Percentiles rank a stretch among this genome's conserved stretches.
phyloP scores from a whole-genome alignment of 2,888 invertebrate species.

The Criorhina ranunculi region DNA sequence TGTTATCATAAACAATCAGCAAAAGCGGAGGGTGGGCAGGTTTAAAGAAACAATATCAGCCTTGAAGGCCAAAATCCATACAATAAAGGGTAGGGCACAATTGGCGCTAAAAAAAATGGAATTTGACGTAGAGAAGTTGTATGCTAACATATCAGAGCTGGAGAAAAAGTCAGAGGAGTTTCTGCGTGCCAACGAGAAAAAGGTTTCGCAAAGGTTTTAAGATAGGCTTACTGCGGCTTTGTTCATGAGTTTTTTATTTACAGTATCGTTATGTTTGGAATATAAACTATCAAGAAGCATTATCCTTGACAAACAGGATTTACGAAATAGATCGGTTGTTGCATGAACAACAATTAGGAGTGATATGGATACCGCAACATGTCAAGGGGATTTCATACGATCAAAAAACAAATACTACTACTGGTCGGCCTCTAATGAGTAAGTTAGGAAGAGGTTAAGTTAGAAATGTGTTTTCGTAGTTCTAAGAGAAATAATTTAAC shows the following conservation, averaged over 20 bases:
- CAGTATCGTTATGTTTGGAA: constrained; percentile 86
- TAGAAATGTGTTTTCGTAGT: neutral
- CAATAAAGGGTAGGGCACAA: constrained; percentile 88
- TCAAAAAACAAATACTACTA: constrained; percentile 14
- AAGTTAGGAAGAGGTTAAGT: constrained; percentile 4
- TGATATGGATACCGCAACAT: constrained; percentile 86
- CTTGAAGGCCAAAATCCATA: constrained; percentile 88
- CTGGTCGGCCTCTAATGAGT: constrained; percentile 38
- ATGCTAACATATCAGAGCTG: constrained; percentile 88
- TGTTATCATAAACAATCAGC: constrained; percentile 90
- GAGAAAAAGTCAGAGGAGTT: constrained; percentile 90
- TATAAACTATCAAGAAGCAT: constrained; percentile 86
- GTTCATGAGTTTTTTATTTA: constrained; percentile 30
- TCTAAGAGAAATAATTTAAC: neutral
- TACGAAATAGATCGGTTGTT: constrained; percentile 86
- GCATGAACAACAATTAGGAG: constrained; percentile 87
- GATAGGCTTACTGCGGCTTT: neutral
- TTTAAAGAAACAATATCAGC: constrained; percentile 89
- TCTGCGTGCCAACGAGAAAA: constrained; percentile 87
- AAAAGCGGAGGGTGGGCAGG: constrained; percentile 91
- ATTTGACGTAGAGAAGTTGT: constrained; percentile 88
- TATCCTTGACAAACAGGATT: constrained; percentile 85
- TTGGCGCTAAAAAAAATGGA: constrained; percentile 89
- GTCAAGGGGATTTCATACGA: constrained; percentile 64
- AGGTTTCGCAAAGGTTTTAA: constrained; percentile 82